Evolutionary conservation across 2,113 vertebrate species (phyloP), one percentile per base, ranked within the genome.

Genomic region (Ceyx melanurus): DNA sequence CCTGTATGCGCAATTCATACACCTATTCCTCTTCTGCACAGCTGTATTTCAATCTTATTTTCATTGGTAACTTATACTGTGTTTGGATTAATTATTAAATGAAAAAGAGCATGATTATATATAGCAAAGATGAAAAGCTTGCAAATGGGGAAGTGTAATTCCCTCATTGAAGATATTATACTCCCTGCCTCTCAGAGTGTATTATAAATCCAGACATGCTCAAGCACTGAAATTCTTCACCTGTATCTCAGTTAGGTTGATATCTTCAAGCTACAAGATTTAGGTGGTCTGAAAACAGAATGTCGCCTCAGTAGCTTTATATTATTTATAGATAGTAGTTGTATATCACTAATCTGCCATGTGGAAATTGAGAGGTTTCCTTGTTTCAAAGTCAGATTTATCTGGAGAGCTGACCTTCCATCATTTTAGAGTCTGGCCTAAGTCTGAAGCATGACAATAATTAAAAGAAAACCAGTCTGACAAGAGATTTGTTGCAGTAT

Each of bases 51-150:
- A 64, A 6, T 48, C 66, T 28, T 48, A 54, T 23, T 78, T 93
- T 90, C 89, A 82, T n/a, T 86, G 95, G 81, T 66, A 89, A 75
- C 53, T 79, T 85, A 50, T 40, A 73, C 68, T 50, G 46, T 37
- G 64, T 48, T 94, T 93, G 18, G 74, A 82, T 94, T 87, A 85
- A 90, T 96, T 90, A 89, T 94, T 95, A 82, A 93, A 92, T 92
- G 81, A 93, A 90, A 73, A 83, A 66, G 83, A 94, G 21, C 77
- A 70, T 86, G 9, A 75, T 82, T 72, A 57, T 11, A 71, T 82
- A 74, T 81, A 56, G 57, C 78, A 72, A 53, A 78, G 88, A 94
- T 72, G 29, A 84, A 94, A 93, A 93, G 75, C 86, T 71, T 92
- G 46, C 72, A 82, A 57, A 78, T 26, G 57, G 66, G 85, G 60